These are phyloP conservation scores for Disparrhopalites patrizii DNA, from an alignment of 2,888 invertebrate species.

Conservation along the genomic window DNA sequence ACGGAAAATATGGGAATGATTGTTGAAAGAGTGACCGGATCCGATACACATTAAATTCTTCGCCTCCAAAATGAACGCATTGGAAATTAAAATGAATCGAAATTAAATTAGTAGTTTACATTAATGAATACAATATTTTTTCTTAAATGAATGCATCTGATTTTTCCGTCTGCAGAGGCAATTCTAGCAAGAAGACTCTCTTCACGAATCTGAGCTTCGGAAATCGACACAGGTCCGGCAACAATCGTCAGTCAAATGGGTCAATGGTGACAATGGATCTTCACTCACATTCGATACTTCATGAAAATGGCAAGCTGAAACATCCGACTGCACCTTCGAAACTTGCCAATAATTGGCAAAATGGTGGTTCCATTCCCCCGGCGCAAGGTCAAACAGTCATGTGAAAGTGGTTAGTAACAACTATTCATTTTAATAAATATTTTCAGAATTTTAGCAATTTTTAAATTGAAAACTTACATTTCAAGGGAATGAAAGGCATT, in stretches of 20 bases:
- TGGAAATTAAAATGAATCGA: no score
- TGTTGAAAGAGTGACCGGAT: no score
- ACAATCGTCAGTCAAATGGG: conserved; percentile 8
- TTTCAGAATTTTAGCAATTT: neutral
- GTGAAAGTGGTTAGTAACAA: conserved; percentile 2
- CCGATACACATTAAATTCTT: no score
- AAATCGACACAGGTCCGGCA: conserved; percentile 39
- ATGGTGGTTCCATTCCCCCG: neutral
- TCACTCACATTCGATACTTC: conserved; percentile 12
- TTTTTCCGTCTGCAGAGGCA: conserved; percentile 43
- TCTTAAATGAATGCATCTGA: no score
- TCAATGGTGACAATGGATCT: conserved; percentile 10
- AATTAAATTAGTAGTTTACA: no score
- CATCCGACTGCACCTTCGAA: neutral
- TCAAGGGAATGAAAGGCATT: no score
- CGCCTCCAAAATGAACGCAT: no score
- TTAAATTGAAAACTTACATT: neutral
- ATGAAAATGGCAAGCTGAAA: conserved; percentile 7
- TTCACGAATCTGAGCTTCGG: conserved; percentile 45
- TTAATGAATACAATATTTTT: no score
- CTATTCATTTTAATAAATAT: no score
- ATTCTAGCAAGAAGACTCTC: conserved; percentile 44
- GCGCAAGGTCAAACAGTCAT: conserved; percentile 10
- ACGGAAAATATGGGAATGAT: no score
- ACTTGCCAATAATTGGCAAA: conserved; percentile 14